Evolutionary conservation across 2,888 invertebrate species (phyloP).

Genomic region (Drosophila seclusa): DNA sequence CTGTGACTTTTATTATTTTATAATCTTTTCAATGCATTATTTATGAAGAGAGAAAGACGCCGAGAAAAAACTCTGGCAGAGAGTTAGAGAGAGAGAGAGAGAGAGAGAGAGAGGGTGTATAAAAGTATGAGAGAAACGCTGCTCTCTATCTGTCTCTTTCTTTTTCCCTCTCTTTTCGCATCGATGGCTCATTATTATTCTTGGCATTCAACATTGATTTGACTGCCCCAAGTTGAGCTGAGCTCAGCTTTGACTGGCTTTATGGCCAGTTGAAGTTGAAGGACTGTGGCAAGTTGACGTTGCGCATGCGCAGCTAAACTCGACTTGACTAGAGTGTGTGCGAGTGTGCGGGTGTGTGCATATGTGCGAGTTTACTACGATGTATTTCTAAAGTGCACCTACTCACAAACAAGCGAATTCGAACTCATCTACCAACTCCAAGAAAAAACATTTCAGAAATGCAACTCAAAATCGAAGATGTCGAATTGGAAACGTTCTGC

Average conservation of each 20-base stretch:
- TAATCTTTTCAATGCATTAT: conserved; percentile 61
- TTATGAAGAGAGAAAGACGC: conserved; percentile 31
- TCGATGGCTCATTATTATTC: conserved; percentile 72
- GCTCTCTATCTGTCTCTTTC: background rate
- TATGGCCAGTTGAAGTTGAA: conserved; percentile 73
- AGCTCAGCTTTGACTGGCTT: conserved; percentile 59
- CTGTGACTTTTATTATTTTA: conserved; percentile 76
- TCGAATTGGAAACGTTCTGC: conserved; percentile 83
- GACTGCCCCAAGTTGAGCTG: conserved; percentile 52
- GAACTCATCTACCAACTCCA: background rate
- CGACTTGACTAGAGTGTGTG: conserved; percentile 8
- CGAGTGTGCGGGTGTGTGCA: background rate
- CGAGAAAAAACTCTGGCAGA: conserved; percentile 5
- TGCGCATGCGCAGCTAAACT: conserved; percentile 61
- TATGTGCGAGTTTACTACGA: background rate
- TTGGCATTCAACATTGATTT: conserved; percentile 60
- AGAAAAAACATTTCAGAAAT: conserved; percentile 33
- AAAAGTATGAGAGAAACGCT: background rate
- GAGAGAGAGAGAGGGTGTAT: conserved; percentile 9
- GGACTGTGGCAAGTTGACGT: conserved; percentile 76
- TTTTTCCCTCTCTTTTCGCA: background rate
- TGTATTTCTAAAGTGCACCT: conserved; percentile 22
- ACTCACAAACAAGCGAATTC: background rate
- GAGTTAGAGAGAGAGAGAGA: conserved; percentile 4
- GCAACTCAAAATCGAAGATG: conserved; percentile 77